Conservation (phyloP, 1,140 invertebrate species). For the Drosophila pallidifrons region DNA sequence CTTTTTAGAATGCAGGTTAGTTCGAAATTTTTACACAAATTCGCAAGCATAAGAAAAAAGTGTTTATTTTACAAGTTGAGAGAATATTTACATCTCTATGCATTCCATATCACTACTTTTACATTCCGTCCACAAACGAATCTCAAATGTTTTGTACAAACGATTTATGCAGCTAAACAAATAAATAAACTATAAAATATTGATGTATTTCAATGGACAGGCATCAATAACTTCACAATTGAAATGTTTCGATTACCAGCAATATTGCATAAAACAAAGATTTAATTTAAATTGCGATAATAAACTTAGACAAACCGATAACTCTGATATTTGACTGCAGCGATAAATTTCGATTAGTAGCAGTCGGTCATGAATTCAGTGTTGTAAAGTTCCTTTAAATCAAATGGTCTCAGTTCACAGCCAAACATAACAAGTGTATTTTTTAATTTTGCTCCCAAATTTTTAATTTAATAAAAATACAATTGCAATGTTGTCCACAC, state of each 20-base stretch:
- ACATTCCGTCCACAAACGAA: constrained; percentile 57
- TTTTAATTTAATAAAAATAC: constrained; percentile 14
- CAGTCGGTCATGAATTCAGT: constrained; percentile 36
- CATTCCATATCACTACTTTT: constrained; percentile 4
- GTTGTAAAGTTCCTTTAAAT: constrained; percentile 44
- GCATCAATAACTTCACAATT: no score
- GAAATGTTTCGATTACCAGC: neutral
- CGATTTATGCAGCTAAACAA: constrained; percentile 48
- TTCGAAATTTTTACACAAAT: constrained; percentile 26
- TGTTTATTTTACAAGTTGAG: constrained; percentile 52
- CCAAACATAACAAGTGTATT: constrained; percentile 36
- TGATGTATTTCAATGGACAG: neutral
- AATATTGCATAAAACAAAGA: no score
- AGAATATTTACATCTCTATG: constrained; percentile 9
- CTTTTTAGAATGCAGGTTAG: constrained; percentile 16
- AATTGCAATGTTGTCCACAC: constrained; percentile 55
- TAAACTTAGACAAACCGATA: constrained; percentile 30
- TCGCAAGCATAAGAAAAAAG: neutral
- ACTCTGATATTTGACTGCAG: neutral
- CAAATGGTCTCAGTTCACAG: constrained; percentile 27
- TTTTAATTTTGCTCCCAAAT: constrained; percentile 53
- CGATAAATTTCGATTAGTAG: constrained; percentile 8
- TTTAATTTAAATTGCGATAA: no score
- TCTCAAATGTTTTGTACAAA: constrained; percentile 70
- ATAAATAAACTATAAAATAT: constrained; percentile 21